Percentiles rank a stretch among this genome's conserved stretches.
These are phyloP conservation scores for Neoascia interrupta DNA, from an alignment of 2,888 invertebrate species.

Conservation along the genomic window DNA sequence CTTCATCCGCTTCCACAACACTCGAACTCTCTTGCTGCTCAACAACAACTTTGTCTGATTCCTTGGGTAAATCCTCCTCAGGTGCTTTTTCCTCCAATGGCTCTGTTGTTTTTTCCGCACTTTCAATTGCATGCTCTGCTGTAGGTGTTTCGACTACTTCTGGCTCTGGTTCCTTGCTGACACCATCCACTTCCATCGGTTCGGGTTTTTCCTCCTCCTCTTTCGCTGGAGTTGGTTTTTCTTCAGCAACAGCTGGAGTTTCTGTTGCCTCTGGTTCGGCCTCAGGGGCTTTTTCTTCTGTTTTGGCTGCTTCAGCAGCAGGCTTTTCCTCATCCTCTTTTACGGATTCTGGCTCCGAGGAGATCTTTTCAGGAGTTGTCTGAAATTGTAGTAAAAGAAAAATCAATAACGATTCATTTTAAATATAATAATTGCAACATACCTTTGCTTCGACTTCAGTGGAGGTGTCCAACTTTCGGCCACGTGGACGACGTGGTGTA, in stretches of 20 bases:
- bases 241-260: slow-evolving; percentile 47
- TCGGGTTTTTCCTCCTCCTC: slow-evolving; percentile 72
- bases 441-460: slow-evolving; percentile 70
- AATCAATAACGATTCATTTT: not conserved
- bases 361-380: slow-evolving; percentile 52
- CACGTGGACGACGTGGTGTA: slow-evolving; percentile 75
- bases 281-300: slow-evolving; percentile 26
- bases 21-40: slow-evolving; percentile 58
- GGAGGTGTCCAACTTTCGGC: slow-evolving; percentile 75
- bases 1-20: slow-evolving; percentile 8
- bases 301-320: slow-evolving; percentile 35
- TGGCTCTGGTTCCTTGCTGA: slow-evolving; percentile 42
- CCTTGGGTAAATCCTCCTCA: slow-evolving; percentile 27
- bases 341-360: slow-evolving; percentile 46
- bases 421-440: not conserved
- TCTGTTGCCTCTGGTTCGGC: slow-evolving; percentile 18
- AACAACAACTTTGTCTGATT: slow-evolving; percentile 54
- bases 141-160: slow-evolving; percentile 16
- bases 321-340: slow-evolving; percentile 57
- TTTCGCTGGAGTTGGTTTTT: slow-evolving; percentile 52
- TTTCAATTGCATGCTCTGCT: slow-evolving; percentile 20
- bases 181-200: slow-evolving; percentile 77
- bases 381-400: slow-evolving; percentile 14
- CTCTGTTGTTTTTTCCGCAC: slow-evolving; percentile 46
- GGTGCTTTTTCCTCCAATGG: slow-evolving; percentile 25